Conservation (phyloP, 1,140 invertebrate species). For the Ectropis grisescens region DNA sequence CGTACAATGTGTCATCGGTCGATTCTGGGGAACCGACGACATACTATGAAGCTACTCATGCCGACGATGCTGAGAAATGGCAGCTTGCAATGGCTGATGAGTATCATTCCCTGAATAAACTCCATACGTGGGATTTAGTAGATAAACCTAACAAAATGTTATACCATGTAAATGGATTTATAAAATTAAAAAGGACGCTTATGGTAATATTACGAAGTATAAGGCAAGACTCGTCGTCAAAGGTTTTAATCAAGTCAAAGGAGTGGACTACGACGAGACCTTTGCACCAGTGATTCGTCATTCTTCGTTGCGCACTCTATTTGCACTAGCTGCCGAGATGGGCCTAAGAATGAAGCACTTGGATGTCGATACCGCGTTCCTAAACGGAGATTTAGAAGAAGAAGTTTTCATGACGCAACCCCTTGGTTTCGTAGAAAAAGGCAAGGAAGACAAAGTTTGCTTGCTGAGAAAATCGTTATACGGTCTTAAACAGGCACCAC, state of each 20-base stretch:
- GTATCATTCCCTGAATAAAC: not conserved
- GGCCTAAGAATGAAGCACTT: not conserved
- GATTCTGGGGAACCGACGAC: not conserved
- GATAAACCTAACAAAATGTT: not conserved
- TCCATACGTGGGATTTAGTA: not conserved
- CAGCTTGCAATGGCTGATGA: not conserved
- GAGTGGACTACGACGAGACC: not conserved
- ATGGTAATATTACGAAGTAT: not conserved
- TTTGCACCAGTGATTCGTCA: not conserved
- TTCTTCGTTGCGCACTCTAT: not conserved
- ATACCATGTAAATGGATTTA: not conserved
- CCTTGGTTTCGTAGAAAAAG: not conserved
- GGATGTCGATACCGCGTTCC: not conserved
- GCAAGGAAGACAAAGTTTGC: not conserved
- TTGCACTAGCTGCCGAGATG: not conserved
- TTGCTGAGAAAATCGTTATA: not conserved
- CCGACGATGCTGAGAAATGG: not conserved
- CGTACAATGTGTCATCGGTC: too few species aligned
- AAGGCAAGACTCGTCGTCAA: not conserved
- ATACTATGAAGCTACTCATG: not conserved
- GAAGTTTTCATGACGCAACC: not conserved
- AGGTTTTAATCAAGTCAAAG: not conserved
- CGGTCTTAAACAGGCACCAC: not conserved
- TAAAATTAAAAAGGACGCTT: not conserved
- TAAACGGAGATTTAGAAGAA: not conserved